Percentiles rank a stretch among this genome's conserved stretches.
These are phyloP conservation scores for Cotesia glomerata DNA, from an alignment of 1,140 invertebrate species.

Conservation along the genomic window DNA sequence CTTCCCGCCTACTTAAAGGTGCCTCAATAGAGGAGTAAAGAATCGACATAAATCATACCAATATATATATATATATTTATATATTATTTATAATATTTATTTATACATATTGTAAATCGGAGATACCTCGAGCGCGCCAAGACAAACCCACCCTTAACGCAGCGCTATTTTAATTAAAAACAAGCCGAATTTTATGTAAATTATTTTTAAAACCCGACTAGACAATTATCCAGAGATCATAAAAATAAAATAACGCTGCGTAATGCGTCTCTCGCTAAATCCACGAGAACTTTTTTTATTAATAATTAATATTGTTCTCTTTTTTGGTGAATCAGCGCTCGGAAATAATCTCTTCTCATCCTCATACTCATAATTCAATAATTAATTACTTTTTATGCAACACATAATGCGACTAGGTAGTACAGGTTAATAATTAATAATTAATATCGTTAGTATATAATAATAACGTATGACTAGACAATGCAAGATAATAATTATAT, in stretches of 20 bases:
- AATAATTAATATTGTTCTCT: constrained; percentile 2
- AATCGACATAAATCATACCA: neutral
- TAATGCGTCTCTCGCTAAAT: neutral
- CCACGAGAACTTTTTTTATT: neutral
- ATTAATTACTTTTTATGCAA: constrained; percentile 55
- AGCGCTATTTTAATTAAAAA: constrained; percentile 26
- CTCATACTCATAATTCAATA: constrained; percentile 26
- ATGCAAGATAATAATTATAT: constrained; percentile 66
- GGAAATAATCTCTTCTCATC: constrained; percentile 18
- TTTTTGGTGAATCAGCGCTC: constrained; percentile 20
- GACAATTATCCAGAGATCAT: no score
- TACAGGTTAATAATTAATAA: constrained; percentile 63
- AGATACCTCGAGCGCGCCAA: constrained; percentile 24
- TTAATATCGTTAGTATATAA: constrained; percentile 65
- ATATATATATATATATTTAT: neutral
- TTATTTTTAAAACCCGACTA: neutral
- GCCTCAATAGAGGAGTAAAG: constrained; percentile 5
- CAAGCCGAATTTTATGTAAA: neutral
- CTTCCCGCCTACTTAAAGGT: neutral
- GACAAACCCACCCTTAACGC: constrained; percentile 29
- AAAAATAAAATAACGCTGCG: neutral
- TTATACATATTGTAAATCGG: constrained; percentile 1
- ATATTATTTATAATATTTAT: neutral
- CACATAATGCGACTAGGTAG: constrained; percentile 65
- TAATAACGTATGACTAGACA: constrained; percentile 65